Percentiles rank a stretch among this genome's conserved stretches.
Evolutionary conservation across 2,797 vertebrate species (phyloP).

Genomic region (Buphagus erythrorhynchus): DNA sequence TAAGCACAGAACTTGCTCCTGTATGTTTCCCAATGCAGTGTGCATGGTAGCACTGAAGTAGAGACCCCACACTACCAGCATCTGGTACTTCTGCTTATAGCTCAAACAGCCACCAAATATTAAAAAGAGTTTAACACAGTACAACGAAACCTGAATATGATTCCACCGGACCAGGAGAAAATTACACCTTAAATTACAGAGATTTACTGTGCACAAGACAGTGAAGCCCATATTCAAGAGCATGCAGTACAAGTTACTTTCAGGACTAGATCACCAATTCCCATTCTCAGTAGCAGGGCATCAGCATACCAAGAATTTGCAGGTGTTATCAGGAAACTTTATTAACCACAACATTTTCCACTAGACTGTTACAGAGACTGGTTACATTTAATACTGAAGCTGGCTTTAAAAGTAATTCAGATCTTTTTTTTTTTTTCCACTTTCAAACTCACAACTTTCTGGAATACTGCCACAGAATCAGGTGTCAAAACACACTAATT

Average conservation of each 20-base stretch:
- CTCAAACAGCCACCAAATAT: not conserved
- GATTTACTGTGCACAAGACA: not conserved
- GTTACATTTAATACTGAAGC: not conserved
- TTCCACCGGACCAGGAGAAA: not conserved
- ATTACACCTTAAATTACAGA: not conserved
- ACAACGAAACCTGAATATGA: not conserved
- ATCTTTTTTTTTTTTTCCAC: not conserved
- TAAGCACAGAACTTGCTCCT: not conserved
- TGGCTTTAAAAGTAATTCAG: not conserved
- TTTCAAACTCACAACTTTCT: not conserved
- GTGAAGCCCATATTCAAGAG: not conserved
- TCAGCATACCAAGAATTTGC: not conserved
- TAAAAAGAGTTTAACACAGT: not conserved
- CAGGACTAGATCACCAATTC: not conserved
- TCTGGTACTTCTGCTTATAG: not conserved
- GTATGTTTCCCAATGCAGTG: fast-evolving
- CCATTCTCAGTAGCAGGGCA: not conserved
- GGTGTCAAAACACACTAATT: slow-evolving; percentile 28
- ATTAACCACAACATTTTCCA: not conserved
- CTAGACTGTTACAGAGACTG: not conserved
- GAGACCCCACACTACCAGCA: not conserved
- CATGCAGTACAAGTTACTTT: not conserved
- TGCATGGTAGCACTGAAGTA: not conserved
- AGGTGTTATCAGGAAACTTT: not conserved
- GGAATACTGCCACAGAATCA: not conserved